These are phyloP conservation scores for Synanthedon formicaeformis DNA, from an alignment of 2,888 invertebrate genomes.

Conservation along the genomic window DNA sequence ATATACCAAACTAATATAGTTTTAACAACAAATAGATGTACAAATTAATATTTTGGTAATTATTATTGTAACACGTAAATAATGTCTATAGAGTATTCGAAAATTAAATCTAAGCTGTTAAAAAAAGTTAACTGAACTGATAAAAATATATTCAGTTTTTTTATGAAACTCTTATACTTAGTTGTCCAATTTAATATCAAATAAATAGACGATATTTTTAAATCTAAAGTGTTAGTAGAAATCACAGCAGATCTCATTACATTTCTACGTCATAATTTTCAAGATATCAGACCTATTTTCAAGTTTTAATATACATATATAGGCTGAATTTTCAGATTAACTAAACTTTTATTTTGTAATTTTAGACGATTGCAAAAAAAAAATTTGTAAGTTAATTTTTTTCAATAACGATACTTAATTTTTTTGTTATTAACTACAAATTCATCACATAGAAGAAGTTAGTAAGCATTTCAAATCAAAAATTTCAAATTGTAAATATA, in stretches of 20 bases:
- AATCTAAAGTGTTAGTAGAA: slow-evolving; percentile 31
- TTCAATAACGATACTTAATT: too few relatives aligned
- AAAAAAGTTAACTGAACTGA: slow-evolving; percentile 5
- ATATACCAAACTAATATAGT: too few relatives aligned
- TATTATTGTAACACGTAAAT: neutral
- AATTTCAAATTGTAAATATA: neutral
- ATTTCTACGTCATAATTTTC: too few relatives aligned
- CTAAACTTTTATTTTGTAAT: neutral
- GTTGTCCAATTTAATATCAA: too few relatives aligned
- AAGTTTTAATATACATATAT: neutral
- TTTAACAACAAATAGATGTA: too few relatives aligned
- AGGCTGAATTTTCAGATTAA: neutral
- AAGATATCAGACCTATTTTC: neutral
- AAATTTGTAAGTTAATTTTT: too few relatives aligned
- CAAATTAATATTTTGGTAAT: too few relatives aligned
- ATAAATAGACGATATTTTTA: neutral
- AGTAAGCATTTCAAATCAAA: neutral
- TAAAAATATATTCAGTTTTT: slow-evolving; percentile 3
- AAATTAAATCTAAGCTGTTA: neutral
- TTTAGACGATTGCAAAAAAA: too few relatives aligned
- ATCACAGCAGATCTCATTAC: slow-evolving; percentile 53
- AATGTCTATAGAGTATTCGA: neutral
- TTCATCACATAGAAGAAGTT: neutral
- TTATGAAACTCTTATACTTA: too few relatives aligned
- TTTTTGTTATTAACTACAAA: too few relatives aligned